These are phyloP conservation scores for Brachyhypopomus occidentalis DNA, from an alignment of 2,113 vertebrate genomes.

Conservation along the genomic window DNA sequence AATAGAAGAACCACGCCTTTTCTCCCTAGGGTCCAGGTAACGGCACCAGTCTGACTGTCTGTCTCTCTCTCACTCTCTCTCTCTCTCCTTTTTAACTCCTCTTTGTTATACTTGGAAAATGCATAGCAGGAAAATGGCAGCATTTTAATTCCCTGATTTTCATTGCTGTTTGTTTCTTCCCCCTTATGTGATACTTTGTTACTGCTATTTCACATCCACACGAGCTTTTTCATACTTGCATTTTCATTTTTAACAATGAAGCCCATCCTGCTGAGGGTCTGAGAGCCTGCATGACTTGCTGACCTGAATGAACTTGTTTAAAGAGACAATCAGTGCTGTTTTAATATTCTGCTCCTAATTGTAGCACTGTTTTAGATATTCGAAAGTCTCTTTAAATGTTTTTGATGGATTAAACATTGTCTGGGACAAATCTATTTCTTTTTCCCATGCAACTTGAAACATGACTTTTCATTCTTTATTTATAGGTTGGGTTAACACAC, in stretches of 20 bases:
- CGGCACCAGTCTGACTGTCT: constrained; percentile 79
- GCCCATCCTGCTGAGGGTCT: constrained; percentile 73
- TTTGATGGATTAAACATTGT: constrained; percentile 6
- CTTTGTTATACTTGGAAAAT: constrained; percentile 80
- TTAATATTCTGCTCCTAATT: neutral
- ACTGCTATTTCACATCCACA: constrained; percentile 16
- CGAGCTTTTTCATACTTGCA: neutral
- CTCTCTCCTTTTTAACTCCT: constrained; percentile 26
- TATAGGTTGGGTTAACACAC: neutral
- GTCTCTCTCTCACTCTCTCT: constrained; percentile 51
- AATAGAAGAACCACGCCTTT: constrained; percentile 93
- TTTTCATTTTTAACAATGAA: constrained; percentile 68
- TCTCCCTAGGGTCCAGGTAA: constrained; percentile 96
- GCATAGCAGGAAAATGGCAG: constrained; percentile 81
- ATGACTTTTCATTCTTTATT: neutral
- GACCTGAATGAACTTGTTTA: constrained; percentile 71
- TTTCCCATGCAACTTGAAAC: constrained; percentile 54
- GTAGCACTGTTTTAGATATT: neutral
- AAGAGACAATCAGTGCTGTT: constrained; percentile 76
- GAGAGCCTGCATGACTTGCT: constrained; percentile 78
- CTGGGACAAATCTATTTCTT: constrained; percentile 35
- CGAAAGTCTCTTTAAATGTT: constrained; percentile 54
- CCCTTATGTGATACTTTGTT: constrained; percentile 5
- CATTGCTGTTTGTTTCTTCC: constrained; percentile 68
- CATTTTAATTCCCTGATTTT: constrained; percentile 57